A percentile compares a stretch with the other conserved stretches of the same genome.
Conservation (phyloP, 2,797 vertebrate genomes). For the Antennarius maculatus region DNA sequence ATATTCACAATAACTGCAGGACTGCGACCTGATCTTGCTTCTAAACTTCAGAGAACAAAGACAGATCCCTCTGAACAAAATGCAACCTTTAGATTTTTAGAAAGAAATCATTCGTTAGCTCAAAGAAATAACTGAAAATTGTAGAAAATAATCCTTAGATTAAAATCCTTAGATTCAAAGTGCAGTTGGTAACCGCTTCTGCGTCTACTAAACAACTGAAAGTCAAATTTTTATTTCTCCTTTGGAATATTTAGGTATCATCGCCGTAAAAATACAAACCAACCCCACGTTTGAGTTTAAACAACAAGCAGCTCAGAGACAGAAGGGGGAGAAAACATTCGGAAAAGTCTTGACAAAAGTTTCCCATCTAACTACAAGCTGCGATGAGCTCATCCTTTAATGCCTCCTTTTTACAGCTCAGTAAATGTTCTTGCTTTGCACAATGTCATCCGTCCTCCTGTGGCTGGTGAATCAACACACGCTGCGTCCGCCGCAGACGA, state of each 20-base stretch:
- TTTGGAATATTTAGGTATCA: not conserved
- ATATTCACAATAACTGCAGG: too few relatives aligned
- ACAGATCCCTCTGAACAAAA: too few relatives aligned
- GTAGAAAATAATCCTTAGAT: not conserved
- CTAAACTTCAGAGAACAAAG: too few relatives aligned
- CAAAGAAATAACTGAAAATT: not conserved
- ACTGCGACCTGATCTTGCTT: too few relatives aligned
- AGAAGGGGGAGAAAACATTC: not conserved
- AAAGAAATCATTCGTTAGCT: too few relatives aligned
- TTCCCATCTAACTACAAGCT: not conserved
- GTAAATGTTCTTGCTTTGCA: slow-evolving; percentile 28
- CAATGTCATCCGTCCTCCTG: slow-evolving; percentile 23
- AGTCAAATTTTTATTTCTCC: not conserved
- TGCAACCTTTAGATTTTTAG: too few relatives aligned
- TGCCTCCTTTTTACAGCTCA: slow-evolving; percentile 5
- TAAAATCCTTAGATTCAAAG: not conserved
- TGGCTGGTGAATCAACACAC: slow-evolving; percentile 31
- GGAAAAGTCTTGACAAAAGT: not conserved
- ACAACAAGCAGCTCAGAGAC: slow-evolving; percentile 4
- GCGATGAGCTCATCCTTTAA: not conserved
- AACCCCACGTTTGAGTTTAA: not conserved
- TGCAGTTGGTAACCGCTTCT: not conserved
- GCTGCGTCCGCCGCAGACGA: slow-evolving; percentile 18
- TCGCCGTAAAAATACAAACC: not conserved
- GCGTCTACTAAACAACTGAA: not conserved